Base-by-base conservation (phyloP, 92 coral and sea anemone species). In the Zoanthus sociatus region DNA sequence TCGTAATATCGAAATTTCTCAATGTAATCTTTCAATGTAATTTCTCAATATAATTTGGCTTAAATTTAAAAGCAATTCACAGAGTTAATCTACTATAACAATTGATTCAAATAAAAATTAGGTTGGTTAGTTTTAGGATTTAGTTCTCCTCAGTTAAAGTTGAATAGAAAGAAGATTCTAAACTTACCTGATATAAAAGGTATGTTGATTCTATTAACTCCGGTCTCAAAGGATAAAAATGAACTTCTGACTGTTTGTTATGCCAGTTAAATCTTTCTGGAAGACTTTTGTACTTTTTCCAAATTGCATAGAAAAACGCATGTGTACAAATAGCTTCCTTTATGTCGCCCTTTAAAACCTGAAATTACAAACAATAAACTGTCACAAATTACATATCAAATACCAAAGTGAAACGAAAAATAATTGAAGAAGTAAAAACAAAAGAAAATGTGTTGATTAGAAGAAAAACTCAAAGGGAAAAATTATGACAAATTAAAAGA, bases 191-290 rank as follows among this genome's bases (percentile, higher is more conserved):
- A 75, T 97, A 95, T 3, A 97, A 88, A 13, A 97, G 91, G 67
- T 97, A 97, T 0, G 99, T 97, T n/a, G 98, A 93, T 58, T 97
- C 99, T 17, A 94, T 91, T 78, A 97, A 66, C 78, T 97, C 99
- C 0, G 99, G 99, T 56, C 99, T 87, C 26, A 97, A 82, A 17
- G 99, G 99, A 73, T 96, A 97, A 90, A 97, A 97, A 50, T 87
- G 92, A 5, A 97, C 97, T 26, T 95, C 97, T 7, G 99, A 74
- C 75, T 88, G 94, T 64, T 94, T 92, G 10, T 84, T 86, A 2
- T 89, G 95, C 98, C 98, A 97, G 92, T 97, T 93, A 63, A 97
- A 97, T 82, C 99, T 90, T 89, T 97, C 99, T 14, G 99, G 99
- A 79, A 97, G 89, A 20, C 98, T 96, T 86, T 93, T 88, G 86